These are phyloP conservation scores for Zhengitettix transpicula DNA, from an alignment of 2,888 invertebrate genomes.

Conservation along the genomic window DNA sequence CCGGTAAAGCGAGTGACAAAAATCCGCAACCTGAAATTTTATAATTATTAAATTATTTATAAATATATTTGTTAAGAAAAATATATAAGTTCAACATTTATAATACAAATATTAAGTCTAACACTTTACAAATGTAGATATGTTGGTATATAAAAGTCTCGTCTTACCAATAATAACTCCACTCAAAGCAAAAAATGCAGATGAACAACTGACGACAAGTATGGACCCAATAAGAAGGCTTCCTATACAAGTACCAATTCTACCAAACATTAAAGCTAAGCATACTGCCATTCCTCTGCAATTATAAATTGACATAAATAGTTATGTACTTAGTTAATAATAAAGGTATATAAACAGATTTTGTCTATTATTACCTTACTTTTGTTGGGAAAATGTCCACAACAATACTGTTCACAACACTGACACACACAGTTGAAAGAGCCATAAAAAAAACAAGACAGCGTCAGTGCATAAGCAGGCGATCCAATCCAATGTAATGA, in stretches of 20 bases:
- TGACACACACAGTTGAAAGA: constrained; percentile 24
- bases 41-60: no score
- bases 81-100: no score
- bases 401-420: constrained; percentile 24
- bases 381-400: constrained; percentile 28
- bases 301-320: background rate
- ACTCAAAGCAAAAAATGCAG: constrained; percentile 5
- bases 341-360: no score
- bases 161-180: constrained; percentile 22
- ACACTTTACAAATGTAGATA: no score
- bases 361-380: constrained; percentile 18
- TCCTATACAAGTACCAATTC: constrained; percentile 8
- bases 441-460: constrained; percentile 21
- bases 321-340: background rate
- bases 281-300: constrained; percentile 25
- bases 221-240: constrained; percentile 7
- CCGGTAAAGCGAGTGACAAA: no score
- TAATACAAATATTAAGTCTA: no score
- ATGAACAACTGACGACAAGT: constrained; percentile 5
- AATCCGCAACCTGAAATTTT: no score
- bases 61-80: no score
- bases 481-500: constrained; percentile 7
- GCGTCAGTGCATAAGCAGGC: constrained; percentile 5
- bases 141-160: background rate
- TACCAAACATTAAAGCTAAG: constrained; percentile 8